Conservation (phyloP, 1,140 invertebrate genomes). For the Coptotermes formosanus region DNA sequence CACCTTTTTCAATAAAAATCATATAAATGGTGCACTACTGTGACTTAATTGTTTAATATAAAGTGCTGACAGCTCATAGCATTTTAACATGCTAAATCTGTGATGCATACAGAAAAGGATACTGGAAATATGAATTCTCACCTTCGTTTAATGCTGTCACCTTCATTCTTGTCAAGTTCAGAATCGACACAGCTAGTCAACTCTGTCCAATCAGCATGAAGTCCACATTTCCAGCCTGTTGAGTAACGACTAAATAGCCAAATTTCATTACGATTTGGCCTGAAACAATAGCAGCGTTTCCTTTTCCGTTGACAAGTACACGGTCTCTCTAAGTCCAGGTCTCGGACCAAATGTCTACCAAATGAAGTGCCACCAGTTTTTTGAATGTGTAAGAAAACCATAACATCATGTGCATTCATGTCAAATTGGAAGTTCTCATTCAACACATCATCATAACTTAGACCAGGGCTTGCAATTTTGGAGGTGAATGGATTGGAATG, state of each 20-base stretch:
- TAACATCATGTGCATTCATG: constrained; percentile 89
- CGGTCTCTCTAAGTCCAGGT: constrained; percentile 84
- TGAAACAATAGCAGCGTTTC: constrained; percentile 90
- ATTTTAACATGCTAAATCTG: too few species aligned
- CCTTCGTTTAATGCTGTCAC: constrained; percentile 70
- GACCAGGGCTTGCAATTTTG: constrained; percentile 47
- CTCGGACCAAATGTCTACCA: constrained; percentile 89
- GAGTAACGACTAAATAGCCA: constrained; percentile 99
- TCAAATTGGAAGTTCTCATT: constrained; percentile 85
- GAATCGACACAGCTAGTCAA: constrained; percentile 85
- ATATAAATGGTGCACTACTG: too few species aligned
- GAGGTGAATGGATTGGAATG: constrained; percentile 45
- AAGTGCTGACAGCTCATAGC: too few species aligned
- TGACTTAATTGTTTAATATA: too few species aligned
- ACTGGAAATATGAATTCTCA: constrained; percentile 30
- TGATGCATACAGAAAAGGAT: too few species aligned
- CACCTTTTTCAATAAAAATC: too few species aligned
- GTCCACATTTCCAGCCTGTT: constrained; percentile 97
- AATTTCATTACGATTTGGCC: constrained; percentile 84
- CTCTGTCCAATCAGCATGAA: constrained; percentile 99
- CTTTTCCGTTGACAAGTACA: constrained; percentile 82
- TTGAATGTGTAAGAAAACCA: constrained; percentile 98
- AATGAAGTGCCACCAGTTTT: constrained; percentile 95
- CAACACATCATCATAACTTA: constrained; percentile 60
- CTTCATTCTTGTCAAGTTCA: constrained; percentile 83